Percentiles rank a stretch among this genome's conserved stretches.
These are phyloP conservation scores for Bos javanicus DNA, from an alignment of 2,113 vertebrate genomes.

Conservation along the genomic window DNA sequence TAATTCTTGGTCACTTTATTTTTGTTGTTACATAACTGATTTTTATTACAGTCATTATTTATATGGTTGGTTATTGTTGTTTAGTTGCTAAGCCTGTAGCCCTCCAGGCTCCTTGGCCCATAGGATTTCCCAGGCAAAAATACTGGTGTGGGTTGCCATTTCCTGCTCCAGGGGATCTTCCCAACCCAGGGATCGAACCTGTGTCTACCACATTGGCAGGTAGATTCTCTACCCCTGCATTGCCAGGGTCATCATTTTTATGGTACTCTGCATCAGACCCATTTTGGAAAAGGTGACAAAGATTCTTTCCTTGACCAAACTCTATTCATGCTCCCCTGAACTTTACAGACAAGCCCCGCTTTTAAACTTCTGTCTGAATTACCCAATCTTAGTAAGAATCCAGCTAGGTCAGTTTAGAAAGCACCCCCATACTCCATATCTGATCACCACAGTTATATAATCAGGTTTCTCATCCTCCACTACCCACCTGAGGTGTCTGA, in stretches of 20 bases:
- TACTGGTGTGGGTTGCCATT: not conserved
- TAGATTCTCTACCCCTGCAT: not conserved
- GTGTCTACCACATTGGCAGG: not conserved
- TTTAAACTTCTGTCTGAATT: not conserved
- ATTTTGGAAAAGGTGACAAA: not conserved
- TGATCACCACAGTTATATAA: not conserved
- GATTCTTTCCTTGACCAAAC: not conserved
- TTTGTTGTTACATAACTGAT: not conserved
- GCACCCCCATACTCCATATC: not conserved
- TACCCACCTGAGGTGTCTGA: not conserved
- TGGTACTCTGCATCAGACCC: not conserved
- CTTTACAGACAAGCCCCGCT: rapidly evolving
- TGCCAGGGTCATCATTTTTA: not conserved
- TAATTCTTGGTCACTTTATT: not conserved
- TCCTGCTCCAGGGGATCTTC: not conserved
- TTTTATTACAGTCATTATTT: not conserved
- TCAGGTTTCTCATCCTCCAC: not conserved
- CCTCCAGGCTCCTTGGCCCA: not conserved
- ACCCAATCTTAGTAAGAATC: not conserved
- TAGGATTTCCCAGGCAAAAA: not conserved
- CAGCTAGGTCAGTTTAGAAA: not conserved
- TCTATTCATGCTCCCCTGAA: not conserved
- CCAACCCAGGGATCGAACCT: not conserved
- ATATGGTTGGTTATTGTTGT: not conserved
- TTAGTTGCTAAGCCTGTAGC: not conserved